These are phyloP conservation scores for Peribatodes rhomboidaria DNA, from an alignment of 2,888 invertebrate genomes.

Conservation along the genomic window DNA sequence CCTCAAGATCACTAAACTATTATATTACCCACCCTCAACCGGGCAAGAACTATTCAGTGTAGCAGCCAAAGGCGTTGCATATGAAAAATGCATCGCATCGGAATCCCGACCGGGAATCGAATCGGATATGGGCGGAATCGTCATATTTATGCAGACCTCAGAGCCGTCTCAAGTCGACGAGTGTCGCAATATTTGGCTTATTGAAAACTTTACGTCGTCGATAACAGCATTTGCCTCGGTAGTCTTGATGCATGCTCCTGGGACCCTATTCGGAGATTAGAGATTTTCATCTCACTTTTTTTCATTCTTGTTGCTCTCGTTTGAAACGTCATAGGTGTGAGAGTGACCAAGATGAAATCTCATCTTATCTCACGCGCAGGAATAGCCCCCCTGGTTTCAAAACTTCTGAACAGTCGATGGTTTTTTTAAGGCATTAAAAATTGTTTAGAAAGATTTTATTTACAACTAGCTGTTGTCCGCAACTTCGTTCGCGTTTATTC, in stretches of 20 bases:
- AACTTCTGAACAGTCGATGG: not conserved
- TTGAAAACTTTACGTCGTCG: conserved; percentile 59
- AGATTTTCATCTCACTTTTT: too few species aligned
- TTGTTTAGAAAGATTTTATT: too few species aligned
- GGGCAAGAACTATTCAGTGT: conserved; percentile 3
- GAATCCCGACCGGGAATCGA: conserved; percentile 58
- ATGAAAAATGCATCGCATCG: conserved; percentile 52
- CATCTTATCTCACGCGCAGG: too few species aligned
- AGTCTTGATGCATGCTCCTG: not conserved
- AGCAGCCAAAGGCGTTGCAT: conserved; percentile 39
- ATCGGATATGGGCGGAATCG: conserved; percentile 65
- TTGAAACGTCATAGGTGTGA: too few species aligned
- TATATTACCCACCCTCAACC: not conserved
- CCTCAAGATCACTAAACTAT: not conserved
- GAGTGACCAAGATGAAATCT: too few species aligned
- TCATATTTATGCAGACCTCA: conserved; percentile 68
- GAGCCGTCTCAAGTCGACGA: conserved; percentile 54
- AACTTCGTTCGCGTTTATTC: too few species aligned
- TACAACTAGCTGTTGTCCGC: not conserved
- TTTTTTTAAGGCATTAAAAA: not conserved
- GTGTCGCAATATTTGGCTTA: conserved; percentile 58
- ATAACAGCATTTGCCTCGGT: conserved; percentile 32
- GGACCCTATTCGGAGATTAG: too few species aligned
- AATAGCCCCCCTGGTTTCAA: not conserved
- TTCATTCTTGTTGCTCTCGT: too few species aligned